These are phyloP conservation scores for Holothuria leucospilota DNA, from an alignment of 53 echinoderm and acorn worm genomes.

Conservation along the genomic window DNA sequence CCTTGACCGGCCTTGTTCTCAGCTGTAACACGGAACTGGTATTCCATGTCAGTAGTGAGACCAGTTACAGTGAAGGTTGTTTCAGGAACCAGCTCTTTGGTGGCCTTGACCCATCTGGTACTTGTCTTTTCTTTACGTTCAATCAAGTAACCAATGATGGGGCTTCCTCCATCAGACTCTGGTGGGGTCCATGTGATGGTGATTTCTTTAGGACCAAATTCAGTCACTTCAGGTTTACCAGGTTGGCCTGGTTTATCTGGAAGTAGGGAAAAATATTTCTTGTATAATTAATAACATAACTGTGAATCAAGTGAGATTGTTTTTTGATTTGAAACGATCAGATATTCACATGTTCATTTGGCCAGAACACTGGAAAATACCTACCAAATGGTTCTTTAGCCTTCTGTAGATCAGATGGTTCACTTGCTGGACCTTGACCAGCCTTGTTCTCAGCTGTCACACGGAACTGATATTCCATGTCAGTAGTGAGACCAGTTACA, in stretches of 20 bases:
- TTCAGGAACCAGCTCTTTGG: constrained; percentile 44
- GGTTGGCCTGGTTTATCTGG: too few relatives aligned
- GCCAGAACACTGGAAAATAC: too few relatives aligned
- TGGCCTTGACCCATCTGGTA: constrained; percentile 68
- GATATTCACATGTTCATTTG: too few relatives aligned
- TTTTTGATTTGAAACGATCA: too few relatives aligned
- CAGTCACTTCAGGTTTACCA: constrained; percentile 63
- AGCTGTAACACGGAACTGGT: constrained; percentile 52
- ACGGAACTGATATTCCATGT: constrained; percentile 73
- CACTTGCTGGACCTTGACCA: constrained; percentile 76
- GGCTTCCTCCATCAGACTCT: constrained; percentile 73
- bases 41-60: constrained; percentile 57
- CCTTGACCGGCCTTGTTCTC: constrained; percentile 81
- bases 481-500: constrained; percentile 67
- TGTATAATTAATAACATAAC: too few relatives aligned
- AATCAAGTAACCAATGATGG: constrained; percentile 71
- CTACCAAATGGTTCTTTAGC: constrained; percentile 88
- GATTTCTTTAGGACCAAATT: constrained; percentile 69
- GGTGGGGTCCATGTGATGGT: constrained; percentile 79
- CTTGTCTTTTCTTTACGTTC: constrained; percentile 68
- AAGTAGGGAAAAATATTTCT: too few relatives aligned
- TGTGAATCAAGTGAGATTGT: too few relatives aligned
- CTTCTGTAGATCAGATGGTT: constrained; percentile 73
- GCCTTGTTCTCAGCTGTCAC: constrained; percentile 76
- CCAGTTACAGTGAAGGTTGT: constrained; percentile 60